Conservation (phyloP, 2,797 vertebrate species). For the Neosilurus mollespiculum region DNA sequence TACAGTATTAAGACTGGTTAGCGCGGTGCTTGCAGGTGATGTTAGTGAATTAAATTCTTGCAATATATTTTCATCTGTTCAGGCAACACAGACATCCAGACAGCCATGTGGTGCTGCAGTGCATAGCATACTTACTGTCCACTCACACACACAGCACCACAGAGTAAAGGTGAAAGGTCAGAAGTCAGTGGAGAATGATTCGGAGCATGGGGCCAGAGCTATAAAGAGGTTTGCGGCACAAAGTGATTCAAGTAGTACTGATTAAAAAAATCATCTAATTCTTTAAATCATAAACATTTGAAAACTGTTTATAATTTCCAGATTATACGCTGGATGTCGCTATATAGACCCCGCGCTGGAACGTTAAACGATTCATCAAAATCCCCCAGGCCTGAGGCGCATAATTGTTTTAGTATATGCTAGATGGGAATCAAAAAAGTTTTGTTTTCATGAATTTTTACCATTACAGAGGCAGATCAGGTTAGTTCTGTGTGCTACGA, state of each 20-base stretch:
- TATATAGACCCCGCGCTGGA: too few relatives aligned
- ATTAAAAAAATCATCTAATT: not conserved
- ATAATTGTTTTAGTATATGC: too few relatives aligned
- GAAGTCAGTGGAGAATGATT: constrained; percentile 78
- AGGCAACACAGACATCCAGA: constrained; percentile 22
- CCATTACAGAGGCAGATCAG: too few relatives aligned
- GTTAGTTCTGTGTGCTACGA: too few relatives aligned
- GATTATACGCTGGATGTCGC: too few relatives aligned
- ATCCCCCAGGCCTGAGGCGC: too few relatives aligned
- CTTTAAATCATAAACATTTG: too few relatives aligned
- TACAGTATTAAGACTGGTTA: not conserved
- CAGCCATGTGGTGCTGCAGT: constrained; percentile 27
- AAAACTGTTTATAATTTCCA: too few relatives aligned
- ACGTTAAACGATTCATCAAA: too few relatives aligned
- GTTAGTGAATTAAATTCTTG: constrained; percentile 4
- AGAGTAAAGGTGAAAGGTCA: constrained; percentile 65
- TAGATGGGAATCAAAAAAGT: too few relatives aligned
- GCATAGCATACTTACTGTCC: constrained; percentile 42
- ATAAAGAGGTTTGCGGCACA: constrained; percentile 63
- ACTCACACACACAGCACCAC: constrained; percentile 29
- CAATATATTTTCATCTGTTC: not conserved
- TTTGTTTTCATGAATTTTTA: too few relatives aligned
- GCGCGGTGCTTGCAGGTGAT: not conserved
- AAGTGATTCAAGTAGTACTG: constrained; percentile 17
- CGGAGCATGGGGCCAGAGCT: constrained; percentile 75